Evolutionary conservation across 2,797 vertebrate genomes (phyloP).

Genomic region (Neomorphus geoffroyi): DNA sequence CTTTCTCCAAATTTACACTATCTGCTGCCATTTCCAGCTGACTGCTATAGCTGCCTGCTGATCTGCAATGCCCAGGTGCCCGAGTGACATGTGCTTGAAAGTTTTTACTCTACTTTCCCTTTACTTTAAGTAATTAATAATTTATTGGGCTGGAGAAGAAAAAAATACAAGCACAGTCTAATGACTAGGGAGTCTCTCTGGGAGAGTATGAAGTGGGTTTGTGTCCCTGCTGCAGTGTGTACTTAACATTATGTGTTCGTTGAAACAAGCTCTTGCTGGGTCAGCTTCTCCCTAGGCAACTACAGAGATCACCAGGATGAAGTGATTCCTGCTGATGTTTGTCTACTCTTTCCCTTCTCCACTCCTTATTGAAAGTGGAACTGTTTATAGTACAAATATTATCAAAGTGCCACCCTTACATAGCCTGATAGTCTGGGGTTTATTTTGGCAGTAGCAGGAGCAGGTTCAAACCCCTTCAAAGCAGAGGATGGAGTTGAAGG

Average conservation of each 20-base stretch:
- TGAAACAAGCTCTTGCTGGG: neutral
- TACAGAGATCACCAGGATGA: neutral
- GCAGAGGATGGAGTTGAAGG: neutral
- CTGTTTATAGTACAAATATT: neutral
- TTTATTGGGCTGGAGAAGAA: neutral
- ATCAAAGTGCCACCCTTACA: neutral
- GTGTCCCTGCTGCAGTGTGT: neutral
- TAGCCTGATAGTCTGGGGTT: neutral
- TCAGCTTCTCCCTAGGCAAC: neutral
- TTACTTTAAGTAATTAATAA: conserved; percentile 7
- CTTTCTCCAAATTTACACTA: neutral
- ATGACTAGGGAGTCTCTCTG: neutral
- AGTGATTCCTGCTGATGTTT: neutral
- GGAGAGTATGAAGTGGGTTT: neutral
- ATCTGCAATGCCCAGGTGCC: neutral
- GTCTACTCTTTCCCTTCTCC: neutral
- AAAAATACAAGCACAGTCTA: neutral
- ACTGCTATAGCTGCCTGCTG: neutral
- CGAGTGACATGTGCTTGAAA: neutral
- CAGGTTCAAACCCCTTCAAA: neutral
- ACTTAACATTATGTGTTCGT: neutral
- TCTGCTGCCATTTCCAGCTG: neutral
- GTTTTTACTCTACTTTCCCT: neutral
- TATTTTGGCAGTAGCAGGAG: neutral
- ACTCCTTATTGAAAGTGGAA: neutral